Base-by-base conservation (phyloP, 2,797 vertebrate species). In the Coreius guichenoti region DNA sequence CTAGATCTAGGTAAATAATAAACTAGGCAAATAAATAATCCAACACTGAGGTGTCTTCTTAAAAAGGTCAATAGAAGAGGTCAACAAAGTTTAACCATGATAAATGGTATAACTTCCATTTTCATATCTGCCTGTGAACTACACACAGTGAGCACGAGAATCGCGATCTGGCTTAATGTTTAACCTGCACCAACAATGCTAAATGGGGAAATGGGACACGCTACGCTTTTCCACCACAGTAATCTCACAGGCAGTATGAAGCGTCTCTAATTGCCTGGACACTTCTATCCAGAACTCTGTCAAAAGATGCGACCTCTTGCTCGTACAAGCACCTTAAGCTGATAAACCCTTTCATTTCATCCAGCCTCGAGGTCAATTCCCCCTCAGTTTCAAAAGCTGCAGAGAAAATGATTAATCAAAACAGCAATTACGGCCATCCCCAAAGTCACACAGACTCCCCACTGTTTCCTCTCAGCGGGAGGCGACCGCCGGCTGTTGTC, bases 251-350 rank as follows among this genome's bases (percentile, higher is more conserved):
- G 87, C 89, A 92, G 89, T 85, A 86, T 81, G 84, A 75, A 31
- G 89, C 88, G 89, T 90, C 92, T 90, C 93, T 94, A 95, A 96
- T 95, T 93, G 93, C 83, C 92, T 82, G 91, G 93, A 94, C 94
- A 92, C 92, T 93, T 91, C 91, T 86, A 91, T 92, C 90, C 87
- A 80, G 92, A 89, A 86, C 85, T 87, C 80, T 19, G 89, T 92
- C 90, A 94, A 93, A 91, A 91, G 92, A 94, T 92, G 93, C 91
- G 90, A 94, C 92, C 93, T 90, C 39, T 43, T 43, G 39, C 91
- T 93, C 91, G 87, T 93, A 93, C 93, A 93, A 94, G 91, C 90
- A 86, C 94, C 93, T 95, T 95, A 96, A 94, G 93, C 93, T 92
- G 93, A 93, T 95, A 94, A 94, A 94, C 87, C 94, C 93, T 92